Percentiles rank a stretch among this genome's conserved stretches.
Evolutionary conservation across 1,140 invertebrate species (phyloP).

Genomic region (Zophobas atratus): DNA sequence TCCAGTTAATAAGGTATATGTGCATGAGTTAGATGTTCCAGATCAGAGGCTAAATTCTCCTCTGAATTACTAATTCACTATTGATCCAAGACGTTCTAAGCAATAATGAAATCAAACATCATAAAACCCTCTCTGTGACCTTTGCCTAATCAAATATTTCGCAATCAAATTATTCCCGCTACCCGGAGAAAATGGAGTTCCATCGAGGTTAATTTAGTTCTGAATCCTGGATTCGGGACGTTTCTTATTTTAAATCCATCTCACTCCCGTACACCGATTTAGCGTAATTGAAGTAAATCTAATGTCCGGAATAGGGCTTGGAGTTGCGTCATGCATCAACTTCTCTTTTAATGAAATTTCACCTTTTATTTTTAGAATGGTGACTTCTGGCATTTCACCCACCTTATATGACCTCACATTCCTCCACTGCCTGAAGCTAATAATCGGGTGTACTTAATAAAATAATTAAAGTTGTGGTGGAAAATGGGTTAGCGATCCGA

Average conservation of each 20-base stretch:
- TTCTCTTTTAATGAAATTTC: constrained; percentile 16
- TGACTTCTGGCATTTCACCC: constrained; percentile 22
- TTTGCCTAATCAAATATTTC: too few relatives aligned
- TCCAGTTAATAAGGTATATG: too few relatives aligned
- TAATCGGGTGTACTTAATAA: not conserved
- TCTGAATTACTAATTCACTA: too few relatives aligned
- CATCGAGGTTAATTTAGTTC: not conserved
- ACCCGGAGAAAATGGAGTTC: too few relatives aligned
- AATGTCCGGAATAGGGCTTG: not conserved
- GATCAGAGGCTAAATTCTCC: too few relatives aligned
- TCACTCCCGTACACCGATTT: not conserved
- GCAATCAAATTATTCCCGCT: too few relatives aligned
- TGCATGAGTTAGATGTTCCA: too few relatives aligned
- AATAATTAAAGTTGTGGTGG: too few relatives aligned
- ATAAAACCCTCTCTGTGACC: too few relatives aligned
- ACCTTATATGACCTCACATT: constrained; percentile 4
- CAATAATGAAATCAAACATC: too few relatives aligned
- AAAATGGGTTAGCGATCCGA: not conserved
- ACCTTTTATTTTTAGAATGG: constrained; percentile 20
- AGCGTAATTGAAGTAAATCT: constrained; percentile 2
- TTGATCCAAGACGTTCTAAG: too few relatives aligned
- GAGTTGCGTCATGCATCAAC: constrained; percentile 14
- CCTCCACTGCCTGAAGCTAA: not conserved
- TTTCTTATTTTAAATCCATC: not conserved
- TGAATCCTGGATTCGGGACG: not conserved